Base-by-base conservation (phyloP, 1,140 invertebrate species). In the Chlorops oryzae region DNA sequence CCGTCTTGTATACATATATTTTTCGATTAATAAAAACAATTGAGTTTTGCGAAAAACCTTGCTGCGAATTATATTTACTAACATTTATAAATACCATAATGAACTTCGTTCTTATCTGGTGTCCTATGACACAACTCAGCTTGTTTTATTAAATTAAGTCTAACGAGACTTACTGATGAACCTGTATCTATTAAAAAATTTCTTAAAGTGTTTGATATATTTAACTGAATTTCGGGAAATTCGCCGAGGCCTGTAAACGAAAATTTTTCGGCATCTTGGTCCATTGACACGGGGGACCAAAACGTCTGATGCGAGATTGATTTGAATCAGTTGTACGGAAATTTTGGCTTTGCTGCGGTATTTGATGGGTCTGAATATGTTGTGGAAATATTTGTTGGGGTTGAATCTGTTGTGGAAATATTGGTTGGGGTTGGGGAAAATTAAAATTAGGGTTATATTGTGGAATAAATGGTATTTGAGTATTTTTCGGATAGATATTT, bases 131-230 rank as follows among this genome's bases (percentile, higher is more conserved):
- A n/a, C n/a, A n/a, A n/a, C n/a, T n/a, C n/a, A n/a, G n/a, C 7
- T 7, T 12, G 9, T 18, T 40, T 18, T 10, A 40, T 7, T 13
- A 18, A 10, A 10, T 40, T 18, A 18, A 17, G 38, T 10, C 17
- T 40, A 40, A 40, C 18, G 7, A 40, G 9, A 7, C 9, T 10
- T 7, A 10, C 17, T 40, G 18, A 40, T 10, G 38, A 9, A 13
- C 38, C 38, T 18, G 38, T 13, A 40, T 40, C 38, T 7, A 40
- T 40, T 40, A 40, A 40, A 40, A 40, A 40, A 10, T 40, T 18
- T 9, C 17, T 40, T 32, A 15, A 10, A 9, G 28, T n/a, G 15
- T 32, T 32, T 10, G 9, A 9, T 9, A 32, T 9, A 10, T 32
- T 32, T 10, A 32, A 32, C 15, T 10, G 9, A 10, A 32, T 32